These are phyloP conservation scores for Smithornis capensis DNA, from an alignment of 2,113 vertebrate species.

Conservation along the genomic window DNA sequence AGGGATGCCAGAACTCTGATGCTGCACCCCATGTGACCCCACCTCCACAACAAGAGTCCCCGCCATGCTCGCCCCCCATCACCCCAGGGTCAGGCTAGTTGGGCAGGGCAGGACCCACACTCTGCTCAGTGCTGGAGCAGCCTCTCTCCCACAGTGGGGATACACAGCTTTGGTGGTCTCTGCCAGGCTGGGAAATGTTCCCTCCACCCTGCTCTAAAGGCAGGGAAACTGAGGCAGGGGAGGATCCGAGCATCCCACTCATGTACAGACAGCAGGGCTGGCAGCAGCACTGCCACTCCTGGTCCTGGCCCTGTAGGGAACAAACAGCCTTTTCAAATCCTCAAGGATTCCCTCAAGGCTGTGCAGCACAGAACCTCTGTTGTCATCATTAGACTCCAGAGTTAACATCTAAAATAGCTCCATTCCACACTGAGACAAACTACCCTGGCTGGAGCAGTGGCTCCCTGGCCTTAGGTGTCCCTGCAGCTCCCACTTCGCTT, in stretches of 20 bases:
- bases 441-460: neutral
- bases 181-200: neutral
- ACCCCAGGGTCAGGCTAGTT: neutral
- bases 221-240: constrained; percentile 28
- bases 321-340: neutral
- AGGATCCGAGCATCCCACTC: neutral
- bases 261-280: rapidly evolving
- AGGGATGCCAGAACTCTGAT: neutral
- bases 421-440: neutral
- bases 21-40: neutral
- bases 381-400: neutral
- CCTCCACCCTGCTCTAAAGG: neutral
- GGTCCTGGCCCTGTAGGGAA: neutral
- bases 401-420: neutral
- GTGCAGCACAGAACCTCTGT: neutral
- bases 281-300: neutral
- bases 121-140: neutral
- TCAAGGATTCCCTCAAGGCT: neutral
- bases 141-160: neutral
- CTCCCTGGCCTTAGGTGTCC: neutral
- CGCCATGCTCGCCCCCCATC: rapidly evolving
- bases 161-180: neutral
- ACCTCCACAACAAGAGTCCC: rapidly evolving
- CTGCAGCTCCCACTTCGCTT: neutral
- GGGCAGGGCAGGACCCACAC: neutral